These are phyloP conservation scores for Apodemia mormo DNA, from an alignment of 2,888 invertebrate species.

Conservation along the genomic window DNA sequence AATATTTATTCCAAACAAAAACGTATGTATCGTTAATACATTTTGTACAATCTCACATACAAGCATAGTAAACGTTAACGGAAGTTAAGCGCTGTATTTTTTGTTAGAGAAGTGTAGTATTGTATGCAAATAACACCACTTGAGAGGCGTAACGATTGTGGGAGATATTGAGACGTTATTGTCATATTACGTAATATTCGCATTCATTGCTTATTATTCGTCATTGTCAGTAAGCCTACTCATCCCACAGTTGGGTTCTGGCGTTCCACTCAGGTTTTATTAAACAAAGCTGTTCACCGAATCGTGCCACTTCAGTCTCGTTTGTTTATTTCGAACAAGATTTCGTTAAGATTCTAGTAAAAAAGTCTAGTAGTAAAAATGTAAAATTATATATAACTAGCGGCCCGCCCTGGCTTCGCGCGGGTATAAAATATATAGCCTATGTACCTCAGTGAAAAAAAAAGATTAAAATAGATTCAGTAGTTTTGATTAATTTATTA, in stretches of 20 bases:
- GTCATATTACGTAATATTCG: constrained; percentile 19
- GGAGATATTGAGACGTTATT: constrained; percentile 43
- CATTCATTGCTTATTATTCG: not conserved
- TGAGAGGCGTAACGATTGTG: constrained; percentile 61
- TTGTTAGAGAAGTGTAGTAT: constrained; percentile 59
- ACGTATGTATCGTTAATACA: constrained; percentile 1
- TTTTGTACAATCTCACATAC: constrained; percentile 16
- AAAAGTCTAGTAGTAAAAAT: too few relatives aligned
- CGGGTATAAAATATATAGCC: too few relatives aligned
- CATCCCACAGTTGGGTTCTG: not conserved
- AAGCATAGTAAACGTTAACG: constrained; percentile 33
- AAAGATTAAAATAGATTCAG: too few relatives aligned
- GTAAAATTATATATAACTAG: too few relatives aligned
- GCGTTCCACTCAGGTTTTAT: too few relatives aligned
- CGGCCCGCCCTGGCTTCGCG: too few relatives aligned
- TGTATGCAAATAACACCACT: constrained; percentile 68
- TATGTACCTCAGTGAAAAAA: too few relatives aligned
- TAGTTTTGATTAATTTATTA: too few relatives aligned
- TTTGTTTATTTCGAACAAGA: too few relatives aligned
- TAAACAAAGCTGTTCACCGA: too few relatives aligned
- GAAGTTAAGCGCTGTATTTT: constrained; percentile 60
- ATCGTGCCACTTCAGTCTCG: too few relatives aligned
- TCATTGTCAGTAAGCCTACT: not conserved
- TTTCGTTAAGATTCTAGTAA: too few relatives aligned
- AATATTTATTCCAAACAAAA: not conserved